Conservation (phyloP, 2,888 invertebrate genomes). For the Drosophila mayaguana region DNA sequence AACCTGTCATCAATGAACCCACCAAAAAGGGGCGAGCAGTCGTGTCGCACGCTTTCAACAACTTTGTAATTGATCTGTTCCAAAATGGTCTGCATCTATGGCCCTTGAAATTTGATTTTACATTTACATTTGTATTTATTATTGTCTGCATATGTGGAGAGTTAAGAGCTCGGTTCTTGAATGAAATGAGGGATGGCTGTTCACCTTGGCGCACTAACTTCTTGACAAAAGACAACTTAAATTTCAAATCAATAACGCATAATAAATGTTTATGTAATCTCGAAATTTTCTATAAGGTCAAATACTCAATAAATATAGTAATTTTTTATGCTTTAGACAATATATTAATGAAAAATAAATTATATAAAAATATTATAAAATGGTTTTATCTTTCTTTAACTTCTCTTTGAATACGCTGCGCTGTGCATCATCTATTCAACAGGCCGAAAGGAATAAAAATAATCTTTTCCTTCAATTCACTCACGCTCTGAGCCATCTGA, state of each 20-base stretch:
- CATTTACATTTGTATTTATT: not conserved
- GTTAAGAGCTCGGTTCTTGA: not conserved
- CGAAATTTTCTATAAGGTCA: not conserved
- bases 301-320: not conserved
- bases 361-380: too few species aligned
- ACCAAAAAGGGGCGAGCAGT: constrained; percentile 19
- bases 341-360: not conserved
- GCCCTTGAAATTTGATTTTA: constrained; percentile 2
- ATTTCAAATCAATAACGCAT: not conserved
- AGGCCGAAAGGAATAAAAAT: not conserved
- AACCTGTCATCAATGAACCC: constrained; percentile 40
- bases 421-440: not conserved
- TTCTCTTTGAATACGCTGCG: not conserved
- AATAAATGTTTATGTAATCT: not conserved
- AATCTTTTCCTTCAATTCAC: not conserved
- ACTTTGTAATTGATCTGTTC: constrained; percentile 28
- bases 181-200: not conserved
- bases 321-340: not conserved
- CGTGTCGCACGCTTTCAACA: constrained; percentile 9
- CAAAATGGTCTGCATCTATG: constrained; percentile 9
- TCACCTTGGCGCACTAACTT: not conserved
- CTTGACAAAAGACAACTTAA: not conserved
- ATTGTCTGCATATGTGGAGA: not conserved
- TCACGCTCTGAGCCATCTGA: not conserved
- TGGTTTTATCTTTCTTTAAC: too few species aligned